phyloP scores from a whole-genome alignment of 2,113 vertebrate species.

The Bufo bufo region DNA sequence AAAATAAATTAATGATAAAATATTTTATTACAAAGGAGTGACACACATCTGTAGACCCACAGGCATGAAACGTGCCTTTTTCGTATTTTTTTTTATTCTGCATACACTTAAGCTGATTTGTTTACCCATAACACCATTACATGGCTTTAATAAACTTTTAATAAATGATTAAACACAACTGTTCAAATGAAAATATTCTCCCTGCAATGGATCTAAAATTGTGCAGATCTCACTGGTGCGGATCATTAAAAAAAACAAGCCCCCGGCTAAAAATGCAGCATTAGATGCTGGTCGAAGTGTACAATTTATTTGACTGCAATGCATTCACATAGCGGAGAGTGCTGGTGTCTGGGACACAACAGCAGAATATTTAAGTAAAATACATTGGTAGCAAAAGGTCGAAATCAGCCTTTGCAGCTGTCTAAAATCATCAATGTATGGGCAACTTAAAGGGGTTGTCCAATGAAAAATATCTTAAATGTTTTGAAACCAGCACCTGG shows the following conservation, averaged over 20 bases:
- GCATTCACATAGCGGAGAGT: not conserved
- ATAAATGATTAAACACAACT: not conserved
- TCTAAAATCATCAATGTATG: too few relatives aligned
- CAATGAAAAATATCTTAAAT: too few relatives aligned
- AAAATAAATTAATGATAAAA: not conserved
- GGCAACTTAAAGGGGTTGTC: too few relatives aligned
- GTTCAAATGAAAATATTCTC: not conserved
- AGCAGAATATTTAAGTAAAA: too few relatives aligned
- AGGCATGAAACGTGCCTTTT: not conserved
- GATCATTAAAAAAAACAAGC: not conserved
- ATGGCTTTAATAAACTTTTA: not conserved
- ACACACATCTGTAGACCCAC: slow-evolving; percentile 16
- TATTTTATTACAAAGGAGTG: slow-evolving; percentile 2
- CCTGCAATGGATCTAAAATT: not conserved
- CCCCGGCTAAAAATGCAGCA: not conserved
- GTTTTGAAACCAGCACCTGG: too few relatives aligned
- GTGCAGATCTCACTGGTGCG: not conserved
- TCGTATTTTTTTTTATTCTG: not conserved
- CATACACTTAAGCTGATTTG: slow-evolving; percentile 7
- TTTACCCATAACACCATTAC: slow-evolving; percentile 1
- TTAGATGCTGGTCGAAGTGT: not conserved
- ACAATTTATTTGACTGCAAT: not conserved
- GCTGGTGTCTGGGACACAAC: too few relatives aligned
- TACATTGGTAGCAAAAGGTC: too few relatives aligned
- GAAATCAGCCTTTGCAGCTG: too few relatives aligned